phyloP scores from a whole-genome alignment of 2,797 vertebrate genomes.

The Crenichthys baileyi region DNA sequence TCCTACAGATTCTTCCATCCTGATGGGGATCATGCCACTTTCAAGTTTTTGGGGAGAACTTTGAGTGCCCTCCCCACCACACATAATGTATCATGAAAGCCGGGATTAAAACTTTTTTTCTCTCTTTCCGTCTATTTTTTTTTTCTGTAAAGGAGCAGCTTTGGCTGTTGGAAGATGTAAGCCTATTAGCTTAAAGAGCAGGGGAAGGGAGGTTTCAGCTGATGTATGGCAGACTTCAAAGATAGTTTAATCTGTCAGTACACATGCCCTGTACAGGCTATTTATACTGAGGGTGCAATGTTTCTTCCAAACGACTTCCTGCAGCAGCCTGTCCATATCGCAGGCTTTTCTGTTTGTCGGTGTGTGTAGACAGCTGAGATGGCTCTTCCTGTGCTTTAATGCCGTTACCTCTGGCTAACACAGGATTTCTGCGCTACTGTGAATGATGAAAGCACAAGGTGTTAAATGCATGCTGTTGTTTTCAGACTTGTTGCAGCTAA shows the following conservation, averaged over 20 bases:
- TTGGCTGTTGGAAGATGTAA: conserved; percentile 83
- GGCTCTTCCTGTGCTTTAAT: conserved; percentile 49
- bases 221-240: conserved; percentile 84
- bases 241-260: conserved; percentile 84
- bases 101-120: conserved; percentile 75
- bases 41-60: conserved; percentile 72
- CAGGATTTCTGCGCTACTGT: conserved; percentile 4
- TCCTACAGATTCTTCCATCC: conserved; percentile 45
- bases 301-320: conserved; percentile 69
- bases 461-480: conserved; percentile 34
- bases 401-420: conserved; percentile 36
- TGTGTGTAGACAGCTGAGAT: conserved; percentile 57
- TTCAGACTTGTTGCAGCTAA: conserved; percentile 8
- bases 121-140: conserved; percentile 33
- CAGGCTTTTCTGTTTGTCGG: conserved; percentile 53
- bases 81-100: conserved; percentile 84
- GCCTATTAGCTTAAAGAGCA: conserved; percentile 85
- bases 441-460: conserved; percentile 26
- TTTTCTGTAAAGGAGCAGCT: conserved; percentile 69
- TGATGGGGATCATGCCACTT: conserved; percentile 61
- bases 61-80: conserved; percentile 72
- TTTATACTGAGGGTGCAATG: conserved; percentile 70
- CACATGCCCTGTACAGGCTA: conserved; percentile 74
- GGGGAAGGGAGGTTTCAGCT: conserved; percentile 79
- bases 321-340: conserved; percentile 34